Evolutionary conservation across 2,113 vertebrate species (phyloP), one percentile per base, ranked within the genome.

Genomic region (Crypturellus undulatus): DNA sequence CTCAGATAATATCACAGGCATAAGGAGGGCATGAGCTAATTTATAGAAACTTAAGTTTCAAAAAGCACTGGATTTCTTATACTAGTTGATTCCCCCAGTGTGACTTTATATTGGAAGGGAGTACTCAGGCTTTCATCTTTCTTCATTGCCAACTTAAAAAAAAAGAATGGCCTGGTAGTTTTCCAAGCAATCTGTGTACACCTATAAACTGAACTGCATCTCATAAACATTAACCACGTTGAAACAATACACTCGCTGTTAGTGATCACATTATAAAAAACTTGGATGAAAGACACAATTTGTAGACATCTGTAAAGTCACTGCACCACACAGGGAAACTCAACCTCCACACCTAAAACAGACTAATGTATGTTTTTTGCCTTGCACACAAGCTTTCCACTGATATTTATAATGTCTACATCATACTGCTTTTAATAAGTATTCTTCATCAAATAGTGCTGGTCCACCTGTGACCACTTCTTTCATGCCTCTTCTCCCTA

Each of bases 181-280:
- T 96, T 94, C 84, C 78, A 96, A 60, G 84, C 90, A 84, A 80
- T 91, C 87, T 92, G 71, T 95, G 91, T 65, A 58, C 58, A 72
- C 76, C 75, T 92, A 89, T 97, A 93, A 96, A 95, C 84, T 36
- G 93, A 97, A 92, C 93, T 87, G 88, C 49, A 94, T 28, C 77
- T 75, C 94, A 79, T 90, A 89, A 94, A 83, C 83, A 76, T 93
- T 95, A 94, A 86, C 75, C 71, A 63, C 30, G 63, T 91, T 93
- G 95, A 93, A 96, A 95, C 88, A 94, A 94, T 95, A 78, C 68
- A 68, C 67, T 92, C 0, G 3, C 89, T 96, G 52, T 86, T 93
- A 92, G 83, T 62, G 65, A 71, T 56, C 43, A 54, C 45, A 87
- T 96, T 92, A 84, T 82, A 71, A 95, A 82, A 88, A 90, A 86